Base-by-base conservation (phyloP, 2,888 invertebrate species). In the Leucophora obtusa region DNA sequence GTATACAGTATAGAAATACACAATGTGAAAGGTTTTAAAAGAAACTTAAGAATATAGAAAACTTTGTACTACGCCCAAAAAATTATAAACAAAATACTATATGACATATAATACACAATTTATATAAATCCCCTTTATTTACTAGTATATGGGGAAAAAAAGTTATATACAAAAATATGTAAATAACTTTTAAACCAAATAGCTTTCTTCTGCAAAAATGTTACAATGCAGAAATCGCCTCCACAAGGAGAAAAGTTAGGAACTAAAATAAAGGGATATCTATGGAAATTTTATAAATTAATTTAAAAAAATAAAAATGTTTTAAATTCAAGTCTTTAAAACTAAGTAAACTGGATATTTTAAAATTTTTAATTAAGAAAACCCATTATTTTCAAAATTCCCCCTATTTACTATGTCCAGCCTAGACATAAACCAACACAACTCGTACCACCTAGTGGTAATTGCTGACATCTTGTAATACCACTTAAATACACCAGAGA, bases 401-500 rank as follows among this genome's bases (percentile, higher is more conserved):
- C 76, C 76, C 15, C 2, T 81, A 77, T 77, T 77, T 33, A 35
- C 0, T 2, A 0, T 15, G 43, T 0, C 0, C 51, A 81, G 51
- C 15, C 8, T 14, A 66, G 76, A 51, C 73, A 77, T 0, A 33
- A 60, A 81, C 80, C 2, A 1, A 1, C 0, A 0, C 1, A 0
- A 0, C 7, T 1, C 0, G 1, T 0, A 11, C 28, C 71, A 47
- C 51, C 83, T 83, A 10, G 14, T 14, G 58, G 14, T 8, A 70
- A 68, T 5, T 7, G 0, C 2, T 1, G 0, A 8, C 14, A 74
- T 47, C 24, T n/a, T 1, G 2, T 11, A 28, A 71, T 75, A 76
- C 75, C 1, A 0, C 7, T 1, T 6, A 2, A 59, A 59, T 18
- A 50, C 85, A 43, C 11, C 72, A 87, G 87, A 70, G 78, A 79